Evolutionary conservation across 2,797 vertebrate genomes (phyloP), one percentile per base, ranked within the genome.

Genomic region (Hippocampus kuda): DNA sequence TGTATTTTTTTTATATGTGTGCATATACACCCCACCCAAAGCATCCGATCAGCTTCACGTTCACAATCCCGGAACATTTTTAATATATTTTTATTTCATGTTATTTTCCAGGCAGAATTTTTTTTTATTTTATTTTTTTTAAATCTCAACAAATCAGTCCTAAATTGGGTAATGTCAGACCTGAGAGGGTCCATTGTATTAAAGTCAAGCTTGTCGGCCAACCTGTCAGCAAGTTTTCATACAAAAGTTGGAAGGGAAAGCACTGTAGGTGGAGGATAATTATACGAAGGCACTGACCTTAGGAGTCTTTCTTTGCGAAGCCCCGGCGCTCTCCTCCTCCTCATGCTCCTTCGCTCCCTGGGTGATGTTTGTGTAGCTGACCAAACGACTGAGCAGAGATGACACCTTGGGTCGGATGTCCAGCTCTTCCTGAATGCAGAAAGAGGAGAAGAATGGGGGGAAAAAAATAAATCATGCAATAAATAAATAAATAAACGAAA

Each of bases 351-450:
- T 98, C 78, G 94, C 95, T 3, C 97, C 97, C 83, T 99, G 97
- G 18, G 93, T 97, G 75, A 99, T 93, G 80, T 92, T 99, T 71
- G 96, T 99, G 85, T 99, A 99, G 90, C 89, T 98, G 89, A 98
- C 97, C 88, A 99, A 86, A 67, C 98, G 95, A 83, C 93, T 96
- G 83, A 99, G 95, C 71, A 99, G 88, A 71, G 96, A 96, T 0
- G 97, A 99, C n/a, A 99, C 97, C 78, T 98, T 99, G 0, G 97
- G 97, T 59, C 97, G 93, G 76, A 95, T 97, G 87, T 99, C 97
- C 88, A 99, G 88, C 69, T 99, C 97, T 78, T 99, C 97, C 97
- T 99, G 83, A 13, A 51, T 65, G 22, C 68, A 65, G n/a, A 67
- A 9, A 6, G 1, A 18, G 64, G 16, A 11, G n/a, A 30, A 71